Evolutionary conservation across 1,140 invertebrate species (phyloP).

Genomic region (Aphidius gifuensis): DNA sequence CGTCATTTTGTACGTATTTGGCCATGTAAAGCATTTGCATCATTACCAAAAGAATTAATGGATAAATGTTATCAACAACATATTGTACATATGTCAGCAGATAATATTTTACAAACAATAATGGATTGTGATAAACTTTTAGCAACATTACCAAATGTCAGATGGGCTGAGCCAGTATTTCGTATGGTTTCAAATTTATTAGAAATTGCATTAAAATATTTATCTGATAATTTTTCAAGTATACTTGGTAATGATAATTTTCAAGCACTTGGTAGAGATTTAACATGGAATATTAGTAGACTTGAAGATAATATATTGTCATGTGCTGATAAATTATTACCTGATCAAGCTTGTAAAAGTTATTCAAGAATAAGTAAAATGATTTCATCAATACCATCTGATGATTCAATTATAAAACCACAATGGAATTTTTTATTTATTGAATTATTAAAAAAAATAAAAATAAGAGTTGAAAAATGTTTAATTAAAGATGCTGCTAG

Average conservation of each 20-base stretch:
- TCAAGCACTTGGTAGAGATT: constrained; percentile 62
- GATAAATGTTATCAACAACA: constrained; percentile 81
- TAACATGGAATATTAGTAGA: constrained; percentile 65
- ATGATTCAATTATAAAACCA: constrained; percentile 40
- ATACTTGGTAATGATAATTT: constrained; percentile 65
- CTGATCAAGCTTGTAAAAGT: constrained; percentile 70
- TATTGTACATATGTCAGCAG: constrained; percentile 68
- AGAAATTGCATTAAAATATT: constrained; percentile 64
- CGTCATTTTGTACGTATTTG: constrained; percentile 81
- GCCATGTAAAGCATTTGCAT: constrained; percentile 81
- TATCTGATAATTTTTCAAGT: constrained; percentile 64
- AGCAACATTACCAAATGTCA: constrained; percentile 64
- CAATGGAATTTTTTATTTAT: constrained; percentile 52
- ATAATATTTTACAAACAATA: constrained; percentile 65
- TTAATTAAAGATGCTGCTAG: constrained; percentile 62
- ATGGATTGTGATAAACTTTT: constrained; percentile 70
- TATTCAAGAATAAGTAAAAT: constrained; percentile 58
- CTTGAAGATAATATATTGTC: constrained; percentile 66
- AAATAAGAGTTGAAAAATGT: constrained; percentile 61
- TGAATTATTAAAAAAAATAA: constrained; percentile 52
- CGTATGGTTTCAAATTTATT: constrained; percentile 65
- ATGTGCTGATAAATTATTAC: constrained; percentile 61
- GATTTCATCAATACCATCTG: constrained; percentile 34
- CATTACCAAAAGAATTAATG: constrained; percentile 73
- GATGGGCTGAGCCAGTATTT: constrained; percentile 71